Conservation (phyloP, 2,888 invertebrate species). For the Mesorhabditis spiculigera region DNA sequence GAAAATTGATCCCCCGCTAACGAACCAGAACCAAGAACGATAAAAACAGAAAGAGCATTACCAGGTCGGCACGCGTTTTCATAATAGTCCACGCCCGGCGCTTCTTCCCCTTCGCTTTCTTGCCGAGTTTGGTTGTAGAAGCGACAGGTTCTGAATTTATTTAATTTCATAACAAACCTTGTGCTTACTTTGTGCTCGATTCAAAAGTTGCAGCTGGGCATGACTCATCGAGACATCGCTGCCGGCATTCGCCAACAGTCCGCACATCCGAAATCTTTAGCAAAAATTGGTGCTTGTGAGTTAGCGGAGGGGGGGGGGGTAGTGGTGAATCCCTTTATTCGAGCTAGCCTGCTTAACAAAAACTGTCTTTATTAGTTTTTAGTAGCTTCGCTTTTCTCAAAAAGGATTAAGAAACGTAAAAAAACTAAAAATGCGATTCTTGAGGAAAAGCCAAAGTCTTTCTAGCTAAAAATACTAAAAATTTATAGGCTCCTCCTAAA, state of each 20-base stretch:
- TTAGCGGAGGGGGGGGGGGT: too few relatives aligned
- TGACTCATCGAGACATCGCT: not conserved
- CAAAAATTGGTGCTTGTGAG: not conserved
- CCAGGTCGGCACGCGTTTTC: conserved; percentile 65
- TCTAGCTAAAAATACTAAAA: too few relatives aligned
- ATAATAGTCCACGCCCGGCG: conserved; percentile 61
- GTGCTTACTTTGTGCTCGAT: not conserved
- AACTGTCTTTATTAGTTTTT: too few relatives aligned
- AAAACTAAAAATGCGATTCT: too few relatives aligned
- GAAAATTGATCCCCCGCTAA: too few relatives aligned
- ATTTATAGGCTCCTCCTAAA: too few relatives aligned
- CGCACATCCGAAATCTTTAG: not conserved
- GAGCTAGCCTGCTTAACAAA: too few relatives aligned
- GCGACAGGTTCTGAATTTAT: conserved; percentile 8
- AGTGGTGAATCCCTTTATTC: too few relatives aligned
- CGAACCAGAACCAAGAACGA: too few relatives aligned
- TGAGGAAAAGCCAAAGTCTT: too few relatives aligned
- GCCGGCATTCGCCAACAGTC: not conserved
- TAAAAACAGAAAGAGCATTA: conserved; percentile 30
- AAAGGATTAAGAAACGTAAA: too few relatives aligned
- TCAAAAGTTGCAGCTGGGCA: not conserved
- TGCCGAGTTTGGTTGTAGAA: conserved; percentile 11
- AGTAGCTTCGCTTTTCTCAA: too few relatives aligned
- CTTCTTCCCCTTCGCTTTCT: conserved; percentile 9
- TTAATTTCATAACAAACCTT: not conserved